These are phyloP conservation scores for Watsonalla binaria DNA, from an alignment of 2,888 invertebrate species.

Conservation along the genomic window DNA sequence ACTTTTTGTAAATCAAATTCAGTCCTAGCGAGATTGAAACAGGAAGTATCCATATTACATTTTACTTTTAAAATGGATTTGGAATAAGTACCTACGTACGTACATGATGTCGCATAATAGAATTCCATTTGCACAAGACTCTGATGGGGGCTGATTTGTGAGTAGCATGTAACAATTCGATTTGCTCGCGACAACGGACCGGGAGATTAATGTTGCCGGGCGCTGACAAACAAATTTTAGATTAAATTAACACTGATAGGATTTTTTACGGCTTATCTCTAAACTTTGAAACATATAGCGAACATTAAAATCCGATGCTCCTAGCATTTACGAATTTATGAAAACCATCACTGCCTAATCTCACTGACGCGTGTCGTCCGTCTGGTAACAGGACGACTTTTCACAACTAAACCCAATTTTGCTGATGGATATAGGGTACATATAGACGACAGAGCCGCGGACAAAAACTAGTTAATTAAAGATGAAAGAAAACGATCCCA, in stretches of 20 bases:
- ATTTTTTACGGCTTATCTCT: neutral
- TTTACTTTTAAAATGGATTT: neutral
- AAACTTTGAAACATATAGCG: too few species aligned
- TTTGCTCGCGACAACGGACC: constrained; percentile 9
- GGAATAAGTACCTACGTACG: constrained; percentile 3
- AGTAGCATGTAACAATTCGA: constrained; percentile 18
- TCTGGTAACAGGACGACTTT: too few species aligned
- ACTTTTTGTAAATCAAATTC: neutral
- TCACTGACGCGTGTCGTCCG: too few species aligned
- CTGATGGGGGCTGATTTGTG: constrained; percentile 19
- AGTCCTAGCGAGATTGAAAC: neutral
- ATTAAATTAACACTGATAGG: neutral
- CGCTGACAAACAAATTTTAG: neutral
- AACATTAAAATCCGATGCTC: too few species aligned
- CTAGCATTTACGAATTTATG: too few species aligned
- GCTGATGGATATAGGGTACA: too few species aligned
- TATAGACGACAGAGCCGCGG: too few species aligned
- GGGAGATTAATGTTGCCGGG: neutral
- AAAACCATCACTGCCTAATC: too few species aligned
- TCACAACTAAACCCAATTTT: too few species aligned
- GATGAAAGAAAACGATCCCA: too few species aligned
- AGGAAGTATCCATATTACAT: neutral
- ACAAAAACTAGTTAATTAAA: too few species aligned
- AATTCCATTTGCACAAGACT: constrained; percentile 16
- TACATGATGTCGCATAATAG: constrained; percentile 1